Conservation (phyloP, 2,888 invertebrate genomes). For the Drosophila tripunctata region DNA sequence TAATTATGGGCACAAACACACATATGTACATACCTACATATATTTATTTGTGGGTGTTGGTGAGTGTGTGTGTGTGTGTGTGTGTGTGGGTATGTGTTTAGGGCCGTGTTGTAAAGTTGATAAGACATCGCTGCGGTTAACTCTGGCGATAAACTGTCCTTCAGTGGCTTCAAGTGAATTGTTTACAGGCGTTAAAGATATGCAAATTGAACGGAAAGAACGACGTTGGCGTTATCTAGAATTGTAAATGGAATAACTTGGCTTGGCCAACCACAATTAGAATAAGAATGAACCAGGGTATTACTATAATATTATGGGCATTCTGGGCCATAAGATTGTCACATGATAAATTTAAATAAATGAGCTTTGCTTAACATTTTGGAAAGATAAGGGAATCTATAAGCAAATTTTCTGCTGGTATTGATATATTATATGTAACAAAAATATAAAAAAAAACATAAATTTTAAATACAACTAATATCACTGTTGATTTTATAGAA, state of each 20-base stretch:
- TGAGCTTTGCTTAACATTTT: too few relatives aligned
- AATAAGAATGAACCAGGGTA: slow-evolving; percentile 2
- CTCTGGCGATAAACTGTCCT: slow-evolving; percentile 46
- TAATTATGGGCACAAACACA: slow-evolving; percentile 43
- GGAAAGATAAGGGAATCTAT: too few relatives aligned
- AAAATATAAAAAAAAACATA: too few relatives aligned
- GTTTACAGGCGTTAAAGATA: slow-evolving; percentile 28
- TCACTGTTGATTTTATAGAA: too few relatives aligned
- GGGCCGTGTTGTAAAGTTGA: slow-evolving; percentile 38
- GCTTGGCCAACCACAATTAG: slow-evolving; percentile 12
- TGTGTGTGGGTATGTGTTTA: slow-evolving; percentile 14
- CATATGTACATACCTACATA: background rate
- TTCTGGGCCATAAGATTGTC: background rate
- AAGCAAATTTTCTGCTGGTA: too few relatives aligned
- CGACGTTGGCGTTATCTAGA: slow-evolving; percentile 14
- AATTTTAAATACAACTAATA: too few relatives aligned
- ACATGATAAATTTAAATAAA: slow-evolving; percentile 1
- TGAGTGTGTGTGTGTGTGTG: slow-evolving; percentile 1
- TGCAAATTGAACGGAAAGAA: slow-evolving; percentile 45
- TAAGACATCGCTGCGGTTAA: slow-evolving; percentile 41
- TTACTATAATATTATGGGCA: slow-evolving; percentile 10
- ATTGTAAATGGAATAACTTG: slow-evolving; percentile 13
- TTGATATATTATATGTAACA: too few relatives aligned
- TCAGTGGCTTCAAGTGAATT: slow-evolving; percentile 25
- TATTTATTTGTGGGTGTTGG: background rate